Evolutionary conservation across 2,797 vertebrate species (phyloP).

Genomic region (Oreonectes daqikongensis): DNA sequence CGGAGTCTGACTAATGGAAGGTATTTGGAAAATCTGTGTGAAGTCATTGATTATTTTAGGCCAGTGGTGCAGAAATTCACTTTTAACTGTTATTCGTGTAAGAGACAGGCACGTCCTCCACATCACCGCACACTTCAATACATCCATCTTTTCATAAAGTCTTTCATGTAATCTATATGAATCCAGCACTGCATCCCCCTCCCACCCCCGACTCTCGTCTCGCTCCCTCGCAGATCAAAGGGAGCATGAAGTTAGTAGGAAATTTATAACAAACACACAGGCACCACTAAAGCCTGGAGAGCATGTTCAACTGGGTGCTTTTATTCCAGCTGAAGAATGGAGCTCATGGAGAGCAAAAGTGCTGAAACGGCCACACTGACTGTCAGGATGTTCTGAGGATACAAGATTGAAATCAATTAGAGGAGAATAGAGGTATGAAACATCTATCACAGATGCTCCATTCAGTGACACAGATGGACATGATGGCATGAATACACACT

Average conservation of each 20-base stretch:
- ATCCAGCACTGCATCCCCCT: slow-evolving; percentile 6
- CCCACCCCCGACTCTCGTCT: slow-evolving; percentile 10
- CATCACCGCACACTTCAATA: not conserved
- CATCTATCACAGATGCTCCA: slow-evolving; percentile 36
- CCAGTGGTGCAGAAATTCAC: not conserved
- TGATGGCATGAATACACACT: slow-evolving; percentile 15
- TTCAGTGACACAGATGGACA: slow-evolving; percentile 37
- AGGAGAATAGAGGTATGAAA: slow-evolving; percentile 53
- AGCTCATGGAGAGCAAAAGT: slow-evolving; percentile 22
- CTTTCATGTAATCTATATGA: slow-evolving; percentile 62
- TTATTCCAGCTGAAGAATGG: slow-evolving; percentile 52
- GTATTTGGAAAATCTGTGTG: too few species aligned
- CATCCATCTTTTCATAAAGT: slow-evolving; percentile 58
- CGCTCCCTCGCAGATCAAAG: slow-evolving; percentile 71
- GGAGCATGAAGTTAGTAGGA: slow-evolving; percentile 59
- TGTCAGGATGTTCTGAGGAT: slow-evolving; percentile 31
- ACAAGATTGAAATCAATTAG: slow-evolving; percentile 63
- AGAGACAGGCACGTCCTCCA: not conserved
- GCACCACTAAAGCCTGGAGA: slow-evolving; percentile 57
- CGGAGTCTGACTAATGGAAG: too few species aligned
- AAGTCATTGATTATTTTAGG: not conserved
- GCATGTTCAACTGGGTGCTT: slow-evolving; percentile 32
- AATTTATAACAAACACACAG: slow-evolving; percentile 71
- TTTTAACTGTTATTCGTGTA: not conserved
- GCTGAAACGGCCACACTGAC: slow-evolving; percentile 33